phyloP scores from a whole-genome alignment of 1,140 invertebrate species.

The Zophobas morio region DNA sequence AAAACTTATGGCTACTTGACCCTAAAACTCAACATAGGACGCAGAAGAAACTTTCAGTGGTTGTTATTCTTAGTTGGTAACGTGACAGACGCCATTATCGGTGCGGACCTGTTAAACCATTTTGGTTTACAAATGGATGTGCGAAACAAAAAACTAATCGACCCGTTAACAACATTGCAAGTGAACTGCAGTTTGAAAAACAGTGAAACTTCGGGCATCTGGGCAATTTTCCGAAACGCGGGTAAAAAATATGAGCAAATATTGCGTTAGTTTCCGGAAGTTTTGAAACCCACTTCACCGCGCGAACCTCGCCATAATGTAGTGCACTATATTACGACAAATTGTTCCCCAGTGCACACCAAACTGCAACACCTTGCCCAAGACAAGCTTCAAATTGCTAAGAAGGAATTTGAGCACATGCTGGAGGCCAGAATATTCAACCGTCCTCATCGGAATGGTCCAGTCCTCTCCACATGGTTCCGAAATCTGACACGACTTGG shows the following conservation, averaged over 20 bases:
- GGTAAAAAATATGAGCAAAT: conserved; percentile 2
- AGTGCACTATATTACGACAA: conserved; percentile 60
- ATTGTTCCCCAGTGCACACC: conserved; percentile 64
- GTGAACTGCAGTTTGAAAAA: not conserved
- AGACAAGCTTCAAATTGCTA: conserved; percentile 63
- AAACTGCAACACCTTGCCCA: conserved; percentile 64
- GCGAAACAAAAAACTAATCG: conserved; percentile 57
- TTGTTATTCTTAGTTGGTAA: conserved; percentile 64
- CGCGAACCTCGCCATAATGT: not conserved
- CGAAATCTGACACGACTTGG: conserved; percentile 64
- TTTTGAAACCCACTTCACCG: not conserved
- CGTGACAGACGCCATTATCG: conserved; percentile 64
- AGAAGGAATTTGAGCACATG: conserved; percentile 58
- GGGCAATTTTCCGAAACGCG: not conserved
- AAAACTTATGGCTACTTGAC: conserved; percentile 1
- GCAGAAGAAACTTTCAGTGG: conserved; percentile 63
- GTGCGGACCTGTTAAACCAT: conserved; percentile 65
- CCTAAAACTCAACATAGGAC: not conserved
- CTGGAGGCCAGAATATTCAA: conserved; percentile 60
- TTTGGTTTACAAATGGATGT: conserved; percentile 64
- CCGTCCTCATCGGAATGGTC: conserved; percentile 68
- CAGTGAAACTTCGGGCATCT: not conserved
- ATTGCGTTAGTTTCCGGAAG: conserved; percentile 11
- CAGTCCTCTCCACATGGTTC: conserved; percentile 40
- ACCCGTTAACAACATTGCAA: conserved; percentile 55